Evolutionary conservation across 2,888 invertebrate species (phyloP).

Genomic region (Papilio gigon): DNA sequence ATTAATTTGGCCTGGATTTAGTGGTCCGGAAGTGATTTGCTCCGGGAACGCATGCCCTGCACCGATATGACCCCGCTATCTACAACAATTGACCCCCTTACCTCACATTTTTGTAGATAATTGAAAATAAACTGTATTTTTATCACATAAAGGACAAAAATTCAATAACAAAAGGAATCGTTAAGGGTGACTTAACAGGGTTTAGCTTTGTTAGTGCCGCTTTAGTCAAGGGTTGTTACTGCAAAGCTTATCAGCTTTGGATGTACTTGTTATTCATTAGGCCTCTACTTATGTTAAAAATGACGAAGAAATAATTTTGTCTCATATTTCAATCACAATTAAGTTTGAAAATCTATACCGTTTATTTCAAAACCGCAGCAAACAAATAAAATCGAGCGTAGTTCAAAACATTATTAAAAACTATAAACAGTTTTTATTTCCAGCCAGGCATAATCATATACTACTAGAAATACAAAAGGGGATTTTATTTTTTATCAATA

Average conservation of each 20-base stretch:
- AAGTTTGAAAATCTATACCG: no score
- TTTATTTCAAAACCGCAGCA: no score
- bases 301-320: constrained; percentile 14
- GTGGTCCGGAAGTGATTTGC: constrained; percentile 83
- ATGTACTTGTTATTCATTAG: constrained; percentile 49
- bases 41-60: constrained; percentile 78
- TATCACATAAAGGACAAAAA: constrained; percentile 50
- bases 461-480: no score
- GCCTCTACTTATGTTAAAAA: constrained; percentile 29
- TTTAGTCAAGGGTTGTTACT: constrained; percentile 68
- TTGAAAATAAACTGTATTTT: constrained; percentile 61
- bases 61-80: constrained; percentile 73
- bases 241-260: constrained; percentile 60
- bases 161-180: constrained; percentile 46
- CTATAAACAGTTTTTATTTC: no score
- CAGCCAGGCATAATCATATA: no score
- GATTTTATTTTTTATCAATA: background rate
- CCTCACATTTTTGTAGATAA: constrained; percentile 56
- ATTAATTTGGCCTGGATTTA: constrained; percentile 82
- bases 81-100: constrained; percentile 66
- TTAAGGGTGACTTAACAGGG: constrained; percentile 63
- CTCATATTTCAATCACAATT: background rate
- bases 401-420: no score
- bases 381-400: no score
- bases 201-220: constrained; percentile 62